Conservation (phyloP, 2,797 vertebrate species). For the Mustela erminea region DNA sequence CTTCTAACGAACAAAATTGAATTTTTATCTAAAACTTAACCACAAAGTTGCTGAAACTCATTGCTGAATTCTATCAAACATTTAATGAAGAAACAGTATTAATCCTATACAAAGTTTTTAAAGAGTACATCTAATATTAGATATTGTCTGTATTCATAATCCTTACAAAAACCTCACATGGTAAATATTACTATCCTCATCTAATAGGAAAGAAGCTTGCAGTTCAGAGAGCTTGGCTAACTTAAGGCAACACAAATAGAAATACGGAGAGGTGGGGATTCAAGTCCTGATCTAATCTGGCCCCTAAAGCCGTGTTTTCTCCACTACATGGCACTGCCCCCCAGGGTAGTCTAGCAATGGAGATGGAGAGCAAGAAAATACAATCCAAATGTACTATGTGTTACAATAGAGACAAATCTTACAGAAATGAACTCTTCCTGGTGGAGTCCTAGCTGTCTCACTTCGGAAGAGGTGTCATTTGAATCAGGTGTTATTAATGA, state of each 20-base stretch:
- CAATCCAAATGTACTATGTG: background rate
- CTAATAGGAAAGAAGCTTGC: background rate
- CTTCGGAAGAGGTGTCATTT: background rate
- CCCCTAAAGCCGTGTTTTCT: background rate
- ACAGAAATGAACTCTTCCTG: background rate
- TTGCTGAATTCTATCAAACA: background rate
- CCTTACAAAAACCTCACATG: background rate
- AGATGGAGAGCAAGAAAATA: background rate
- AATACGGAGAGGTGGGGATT: background rate
- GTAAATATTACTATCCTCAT: background rate
- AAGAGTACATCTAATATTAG: background rate
- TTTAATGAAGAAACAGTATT: background rate
- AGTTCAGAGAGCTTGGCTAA: background rate
- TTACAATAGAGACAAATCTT: background rate
- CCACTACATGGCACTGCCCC: background rate
- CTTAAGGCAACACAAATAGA: background rate
- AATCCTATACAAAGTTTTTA: background rate
- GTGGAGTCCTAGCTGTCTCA: background rate
- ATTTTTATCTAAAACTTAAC: background rate
- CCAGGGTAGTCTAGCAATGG: background rate
- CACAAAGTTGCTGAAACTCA: background rate
- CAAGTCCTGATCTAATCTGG: background rate
- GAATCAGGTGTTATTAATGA: background rate
- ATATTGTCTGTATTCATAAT: background rate
- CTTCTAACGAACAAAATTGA: background rate